phyloP scores from a whole-genome alignment of 2,797 vertebrate species.

The Thunnus albacares region DNA sequence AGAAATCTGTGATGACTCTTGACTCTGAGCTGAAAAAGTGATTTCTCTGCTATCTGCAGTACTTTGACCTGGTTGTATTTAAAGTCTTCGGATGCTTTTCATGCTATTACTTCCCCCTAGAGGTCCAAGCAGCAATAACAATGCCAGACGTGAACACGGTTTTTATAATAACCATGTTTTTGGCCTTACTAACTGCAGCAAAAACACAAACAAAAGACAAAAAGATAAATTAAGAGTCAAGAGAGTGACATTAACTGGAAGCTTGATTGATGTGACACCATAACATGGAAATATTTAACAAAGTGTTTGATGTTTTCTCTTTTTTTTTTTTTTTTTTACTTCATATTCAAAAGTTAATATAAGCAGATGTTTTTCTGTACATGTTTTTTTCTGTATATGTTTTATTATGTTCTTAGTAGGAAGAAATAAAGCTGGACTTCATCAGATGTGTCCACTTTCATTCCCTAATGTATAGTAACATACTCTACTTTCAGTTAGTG shows the following conservation, averaged over 20 bases:
- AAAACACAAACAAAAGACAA: not conserved
- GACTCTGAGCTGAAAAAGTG: not conserved
- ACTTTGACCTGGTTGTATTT: conserved; percentile 1
- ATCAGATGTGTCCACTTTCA: not conserved
- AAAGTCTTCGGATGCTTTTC: conserved; percentile 41
- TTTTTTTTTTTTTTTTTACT: not conserved
- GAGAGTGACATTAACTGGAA: no score
- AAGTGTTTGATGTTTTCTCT: no score
- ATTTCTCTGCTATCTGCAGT: conserved; percentile 12
- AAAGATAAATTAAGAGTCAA: not conserved
- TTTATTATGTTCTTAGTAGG: not conserved
- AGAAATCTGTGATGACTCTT: not conserved
- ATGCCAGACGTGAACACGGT: not conserved
- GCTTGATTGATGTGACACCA: not conserved
- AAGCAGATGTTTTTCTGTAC: no score
- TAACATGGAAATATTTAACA: no score
- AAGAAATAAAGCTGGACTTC: rapidly evolving
- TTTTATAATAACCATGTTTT: not conserved
- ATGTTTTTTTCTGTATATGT: not conserved
- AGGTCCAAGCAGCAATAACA: conserved; percentile 46
- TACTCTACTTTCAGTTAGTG: no score
- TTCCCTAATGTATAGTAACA: not conserved
- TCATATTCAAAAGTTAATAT: not conserved
- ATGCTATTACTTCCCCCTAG: conserved; percentile 67
- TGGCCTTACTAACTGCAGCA: not conserved